phyloP scores from a whole-genome alignment of 2,113 vertebrate genomes.

The Tragelaphus strepsiceros region DNA sequence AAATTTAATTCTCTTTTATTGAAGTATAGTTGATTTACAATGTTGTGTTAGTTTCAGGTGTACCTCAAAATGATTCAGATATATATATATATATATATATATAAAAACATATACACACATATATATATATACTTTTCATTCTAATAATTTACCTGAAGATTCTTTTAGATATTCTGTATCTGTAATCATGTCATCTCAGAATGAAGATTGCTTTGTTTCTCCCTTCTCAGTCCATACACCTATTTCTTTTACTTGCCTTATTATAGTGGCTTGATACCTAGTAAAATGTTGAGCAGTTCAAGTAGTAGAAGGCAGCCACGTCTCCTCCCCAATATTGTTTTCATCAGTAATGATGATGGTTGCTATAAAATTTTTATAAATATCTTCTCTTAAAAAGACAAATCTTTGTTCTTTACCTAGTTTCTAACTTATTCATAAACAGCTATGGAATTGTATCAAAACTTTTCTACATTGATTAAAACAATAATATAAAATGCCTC shows the following conservation, averaged over 20 bases:
- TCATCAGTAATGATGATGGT: not conserved
- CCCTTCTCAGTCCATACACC: not conserved
- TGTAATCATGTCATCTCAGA: not conserved
- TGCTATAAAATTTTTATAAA: not conserved
- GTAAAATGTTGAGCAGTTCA: not conserved
- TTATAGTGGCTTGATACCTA: not conserved
- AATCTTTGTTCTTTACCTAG: not conserved
- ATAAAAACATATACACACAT: not conserved
- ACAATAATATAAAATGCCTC: not conserved
- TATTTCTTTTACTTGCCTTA: not conserved
- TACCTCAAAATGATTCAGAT: not conserved
- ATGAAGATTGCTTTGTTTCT: not conserved
- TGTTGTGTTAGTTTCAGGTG: not conserved
- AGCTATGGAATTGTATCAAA: not conserved
- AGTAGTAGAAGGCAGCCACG: not conserved
- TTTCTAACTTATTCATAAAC: not conserved
- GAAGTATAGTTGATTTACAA: not conserved
- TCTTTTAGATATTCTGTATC: not conserved
- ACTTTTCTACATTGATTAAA: not conserved
- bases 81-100: not conserved
- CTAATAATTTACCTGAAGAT: not conserved
- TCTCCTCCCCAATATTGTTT: not conserved
- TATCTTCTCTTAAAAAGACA: not conserved
- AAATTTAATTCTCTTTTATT: not conserved
- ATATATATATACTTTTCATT: not conserved